phyloP scores from a whole-genome alignment of 2,113 vertebrate species.

The Chloebia gouldiae region DNA sequence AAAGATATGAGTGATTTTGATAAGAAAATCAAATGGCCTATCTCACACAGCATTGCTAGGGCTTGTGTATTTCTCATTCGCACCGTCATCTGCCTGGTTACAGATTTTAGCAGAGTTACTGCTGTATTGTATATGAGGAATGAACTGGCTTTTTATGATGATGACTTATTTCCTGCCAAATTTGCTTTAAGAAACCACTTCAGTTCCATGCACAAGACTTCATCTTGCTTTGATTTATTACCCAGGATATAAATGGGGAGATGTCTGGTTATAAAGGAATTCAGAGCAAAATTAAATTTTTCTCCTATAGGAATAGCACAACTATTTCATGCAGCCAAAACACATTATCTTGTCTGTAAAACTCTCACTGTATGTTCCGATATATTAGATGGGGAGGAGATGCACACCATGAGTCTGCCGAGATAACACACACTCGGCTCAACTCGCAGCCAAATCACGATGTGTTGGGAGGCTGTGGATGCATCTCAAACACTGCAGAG shows the following conservation, averaged over 20 bases:
- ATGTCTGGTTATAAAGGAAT: constrained; percentile 4
- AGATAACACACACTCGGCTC: not conserved
- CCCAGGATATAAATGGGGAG: constrained; percentile 7
- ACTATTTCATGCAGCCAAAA: not conserved
- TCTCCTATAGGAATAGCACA: not conserved
- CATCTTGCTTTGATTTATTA: constrained; percentile 49
- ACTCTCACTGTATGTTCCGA: fast-evolving
- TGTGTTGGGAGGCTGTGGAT: not conserved
- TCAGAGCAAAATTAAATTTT: constrained; percentile 36
- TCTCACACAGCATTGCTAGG: not conserved
- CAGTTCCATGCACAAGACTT: not conserved
- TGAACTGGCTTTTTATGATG: not conserved
- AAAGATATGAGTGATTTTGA: not conserved
- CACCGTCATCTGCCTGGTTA: not conserved
- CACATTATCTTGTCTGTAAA: not conserved
- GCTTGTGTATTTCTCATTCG: not conserved
- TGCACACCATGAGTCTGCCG: not conserved
- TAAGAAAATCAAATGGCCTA: not conserved
- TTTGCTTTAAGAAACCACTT: constrained; percentile 56
- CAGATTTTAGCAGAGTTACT: not conserved
- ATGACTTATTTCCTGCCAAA: constrained; percentile 39
- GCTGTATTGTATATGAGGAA: not conserved
- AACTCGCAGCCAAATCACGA: constrained; percentile 5
- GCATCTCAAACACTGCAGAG: not conserved
- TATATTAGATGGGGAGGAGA: not conserved